Base-by-base conservation (phyloP, 2,797 vertebrate genomes). In the Peromyscus nudipes region DNA sequence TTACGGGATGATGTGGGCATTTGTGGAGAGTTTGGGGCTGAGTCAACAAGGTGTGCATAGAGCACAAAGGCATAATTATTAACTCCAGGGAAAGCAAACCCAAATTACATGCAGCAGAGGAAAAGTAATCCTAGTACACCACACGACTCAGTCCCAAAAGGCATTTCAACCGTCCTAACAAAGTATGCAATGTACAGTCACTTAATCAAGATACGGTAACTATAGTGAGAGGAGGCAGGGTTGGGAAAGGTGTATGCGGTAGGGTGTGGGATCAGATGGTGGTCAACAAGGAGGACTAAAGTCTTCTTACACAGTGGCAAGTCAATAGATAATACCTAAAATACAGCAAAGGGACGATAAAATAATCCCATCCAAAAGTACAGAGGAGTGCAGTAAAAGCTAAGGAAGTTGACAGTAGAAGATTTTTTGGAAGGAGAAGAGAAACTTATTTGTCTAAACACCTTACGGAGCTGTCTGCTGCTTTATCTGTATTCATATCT, bases 11-110 rank as follows among this genome's bases (percentile, higher is more conserved):
- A 75, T 12, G 49, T 9, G 31, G 34, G 77, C 46, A 82, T 75
- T 9, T 77, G 81, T 73, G 40, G n/a, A 88, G 49, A 73, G 29
- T 73, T 27, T 71, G 64, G 84, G 55, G n/a, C 34, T 62, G 40
- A 92, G 80, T 46, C 80, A 57, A 89, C 34, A 80, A 49, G n/a
- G 67, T 69, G 8, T 14, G 13, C 31, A 43, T 6, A 52, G n/a
- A 95, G 65, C 87, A 67, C 52, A 89, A 75, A 89, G n/a, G 75
- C 37, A 31, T 89, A 43, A 77, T 95, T 82, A 95, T 83, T 71
- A 93, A 55, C 43, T 90, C 23, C 17, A 94, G 21, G 25, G 62
- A 69, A 95, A 95, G 91, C 43, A 90, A 88, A 83, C 29, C 21
- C 85, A 84, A 89, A 31, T 64, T 82, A 82, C 49, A 2, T 29